A percentile compares a stretch with the other conserved stretches of the same genome.
phyloP scores from a whole-genome alignment of 2,797 vertebrate species.

The Coranthus polyacanthus region DNA sequence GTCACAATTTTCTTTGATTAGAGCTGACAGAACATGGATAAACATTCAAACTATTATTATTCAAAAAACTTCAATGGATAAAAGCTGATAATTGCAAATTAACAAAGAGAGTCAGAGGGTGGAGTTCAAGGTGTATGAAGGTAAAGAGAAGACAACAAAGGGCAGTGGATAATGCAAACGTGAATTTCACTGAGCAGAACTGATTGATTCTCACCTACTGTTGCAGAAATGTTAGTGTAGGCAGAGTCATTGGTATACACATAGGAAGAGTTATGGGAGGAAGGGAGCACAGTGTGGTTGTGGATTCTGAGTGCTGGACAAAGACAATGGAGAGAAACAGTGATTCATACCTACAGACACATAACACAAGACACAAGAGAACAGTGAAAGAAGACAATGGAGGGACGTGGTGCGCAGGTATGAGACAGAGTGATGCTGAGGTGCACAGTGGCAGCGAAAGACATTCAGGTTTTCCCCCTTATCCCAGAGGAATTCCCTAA shows the following conservation, averaged over 20 bases:
- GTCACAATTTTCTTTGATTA: neutral
- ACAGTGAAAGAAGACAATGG: conserved; percentile 54
- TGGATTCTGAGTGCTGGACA: conserved; percentile 94
- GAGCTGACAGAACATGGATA: neutral
- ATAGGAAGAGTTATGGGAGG: conserved; percentile 96
- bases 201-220: conserved; percentile 93
- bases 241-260: conserved; percentile 98
- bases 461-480: neutral
- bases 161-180: conserved; percentile 48
- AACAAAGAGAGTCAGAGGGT: conserved; percentile 17
- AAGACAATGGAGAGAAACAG: conserved; percentile 78
- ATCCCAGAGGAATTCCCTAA: conserved; percentile 19
- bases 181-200: conserved; percentile 57
- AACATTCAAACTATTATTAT: neutral
- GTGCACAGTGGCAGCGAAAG: conserved; percentile 36
- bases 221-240: conserved; percentile 98
- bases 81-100: neutral
- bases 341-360: conserved; percentile 80
- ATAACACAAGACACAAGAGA: conserved; percentile 67
- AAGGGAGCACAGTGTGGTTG: conserved; percentile 97
- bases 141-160: conserved; percentile 41
- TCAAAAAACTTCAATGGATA: too few species aligned
- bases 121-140: conserved; percentile 28
- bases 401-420: conserved; percentile 79
- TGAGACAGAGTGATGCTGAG: conserved; percentile 78